These are phyloP conservation scores for Melanostoma mellinum DNA, from an alignment of 2,888 invertebrate genomes.

Conservation along the genomic window DNA sequence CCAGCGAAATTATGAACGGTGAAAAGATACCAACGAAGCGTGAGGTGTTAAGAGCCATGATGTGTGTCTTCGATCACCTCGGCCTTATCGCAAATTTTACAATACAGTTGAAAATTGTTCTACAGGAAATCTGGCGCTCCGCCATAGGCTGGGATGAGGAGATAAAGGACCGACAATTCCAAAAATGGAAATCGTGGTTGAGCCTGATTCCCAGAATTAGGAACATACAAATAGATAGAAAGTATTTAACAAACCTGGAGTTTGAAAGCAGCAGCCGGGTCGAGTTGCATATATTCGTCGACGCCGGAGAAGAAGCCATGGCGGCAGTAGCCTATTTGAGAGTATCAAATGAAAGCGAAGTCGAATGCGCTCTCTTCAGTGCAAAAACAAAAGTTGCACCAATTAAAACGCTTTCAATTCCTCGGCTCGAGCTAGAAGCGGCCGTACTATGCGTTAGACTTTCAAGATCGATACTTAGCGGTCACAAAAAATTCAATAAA, in stretches of 20 bases:
- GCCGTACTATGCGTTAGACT: too few relatives aligned
- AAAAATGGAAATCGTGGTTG: constrained; percentile 17
- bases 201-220: constrained; percentile 10
- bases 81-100: constrained; percentile 74
- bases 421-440: too few relatives aligned
- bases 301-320: too few relatives aligned
- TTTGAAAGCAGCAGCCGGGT: background rate
- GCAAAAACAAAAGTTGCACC: too few relatives aligned
- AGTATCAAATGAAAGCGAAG: too few relatives aligned
- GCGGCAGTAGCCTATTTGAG: too few relatives aligned
- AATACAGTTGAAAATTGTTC: constrained; percentile 44
- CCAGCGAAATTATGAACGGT: background rate
- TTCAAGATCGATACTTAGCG: too few relatives aligned
- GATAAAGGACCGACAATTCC: background rate
- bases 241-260: background rate
- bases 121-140: background rate
- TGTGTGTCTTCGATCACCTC: constrained; percentile 76
- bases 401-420: too few relatives aligned
- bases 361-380: too few relatives aligned
- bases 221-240: background rate
- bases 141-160: background rate
- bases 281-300: too few relatives aligned
- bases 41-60: constrained; percentile 70
- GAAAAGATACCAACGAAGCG: constrained; percentile 8
- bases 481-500: too few relatives aligned